Percentiles rank a stretch among this genome's conserved stretches.
These are phyloP conservation scores for Erethizon dorsatum DNA, from an alignment of 2,797 vertebrate species.

Conservation along the genomic window DNA sequence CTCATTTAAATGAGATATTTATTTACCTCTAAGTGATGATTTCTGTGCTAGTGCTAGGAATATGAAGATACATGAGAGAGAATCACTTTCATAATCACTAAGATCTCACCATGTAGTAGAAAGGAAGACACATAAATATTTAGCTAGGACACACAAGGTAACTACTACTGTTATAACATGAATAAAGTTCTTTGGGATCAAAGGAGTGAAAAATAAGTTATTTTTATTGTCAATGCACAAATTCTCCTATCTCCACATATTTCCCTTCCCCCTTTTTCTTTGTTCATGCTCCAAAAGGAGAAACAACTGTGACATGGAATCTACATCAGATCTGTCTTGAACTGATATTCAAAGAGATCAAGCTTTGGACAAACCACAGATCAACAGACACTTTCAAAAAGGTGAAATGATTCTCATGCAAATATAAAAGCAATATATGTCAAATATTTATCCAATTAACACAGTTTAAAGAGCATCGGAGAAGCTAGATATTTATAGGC, in stretches of 20 bases:
- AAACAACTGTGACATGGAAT: not conserved
- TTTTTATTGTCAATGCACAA: not conserved
- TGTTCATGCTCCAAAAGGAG: not conserved
- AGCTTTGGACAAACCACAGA: not conserved
- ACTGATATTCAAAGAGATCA: not conserved
- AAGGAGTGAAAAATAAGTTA: constrained; percentile 47
- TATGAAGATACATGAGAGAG: not conserved
- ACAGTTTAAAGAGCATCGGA: not conserved
- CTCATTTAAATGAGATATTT: not conserved
- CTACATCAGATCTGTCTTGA: not conserved
- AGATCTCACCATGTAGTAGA: not conserved
- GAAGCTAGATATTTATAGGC: not conserved
- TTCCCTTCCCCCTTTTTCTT: not conserved
- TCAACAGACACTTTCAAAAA: constrained; percentile 34
- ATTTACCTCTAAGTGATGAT: not conserved
- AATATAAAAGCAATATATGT: not conserved
- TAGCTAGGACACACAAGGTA: not conserved
- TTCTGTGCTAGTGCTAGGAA: not conserved
- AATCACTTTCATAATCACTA: not conserved
- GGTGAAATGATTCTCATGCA: constrained; percentile 12
- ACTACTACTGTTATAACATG: not conserved
- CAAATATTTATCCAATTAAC: not conserved
- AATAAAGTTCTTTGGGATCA: not conserved
- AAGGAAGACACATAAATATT: not conserved
- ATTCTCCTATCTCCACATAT: not conserved